Percentiles rank a stretch among this genome's conserved stretches.
phyloP scores from a whole-genome alignment of 2,888 invertebrate species.

The Leptinotarsa peninsularis region DNA sequence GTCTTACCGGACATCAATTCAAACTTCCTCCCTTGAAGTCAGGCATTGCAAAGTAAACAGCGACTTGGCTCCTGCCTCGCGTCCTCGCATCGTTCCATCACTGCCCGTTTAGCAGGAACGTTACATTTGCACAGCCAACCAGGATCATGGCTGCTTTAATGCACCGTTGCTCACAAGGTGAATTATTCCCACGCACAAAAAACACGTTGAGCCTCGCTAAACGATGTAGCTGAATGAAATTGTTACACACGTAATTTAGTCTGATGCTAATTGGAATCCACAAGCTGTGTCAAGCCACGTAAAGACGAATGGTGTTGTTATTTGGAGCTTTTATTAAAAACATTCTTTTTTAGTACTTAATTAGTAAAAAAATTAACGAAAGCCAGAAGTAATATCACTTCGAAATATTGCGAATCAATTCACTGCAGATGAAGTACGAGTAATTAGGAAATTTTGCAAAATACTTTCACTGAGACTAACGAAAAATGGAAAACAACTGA shows the following conservation, averaged over 20 bases:
- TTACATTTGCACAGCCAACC: constrained; percentile 61
- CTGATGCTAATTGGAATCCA: constrained; percentile 48
- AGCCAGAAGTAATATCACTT: no score
- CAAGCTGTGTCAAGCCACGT: constrained; percentile 35
- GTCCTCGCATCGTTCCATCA: constrained; percentile 51
- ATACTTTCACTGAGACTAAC: no score
- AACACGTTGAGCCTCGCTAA: constrained; percentile 56
- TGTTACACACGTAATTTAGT: constrained; percentile 54
- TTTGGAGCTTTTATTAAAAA: constrained; percentile 13
- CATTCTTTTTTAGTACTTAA: background rate
- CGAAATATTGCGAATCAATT: no score
- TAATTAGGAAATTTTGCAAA: no score
- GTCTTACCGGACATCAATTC: no score
- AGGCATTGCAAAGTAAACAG: background rate
- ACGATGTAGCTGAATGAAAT: constrained; percentile 63
- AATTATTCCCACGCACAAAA: constrained; percentile 61
- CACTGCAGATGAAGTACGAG: no score
- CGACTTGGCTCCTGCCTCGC: constrained; percentile 11
- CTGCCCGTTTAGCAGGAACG: constrained; percentile 52
- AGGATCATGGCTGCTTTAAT: constrained; percentile 56
- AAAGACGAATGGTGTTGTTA: constrained; percentile 25
- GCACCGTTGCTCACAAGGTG: constrained; percentile 62
- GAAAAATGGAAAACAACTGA: no score
- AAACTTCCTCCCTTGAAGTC: background rate
- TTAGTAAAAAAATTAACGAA: no score